A percentile compares a stretch with the other conserved stretches of the same genome.
These are phyloP conservation scores for Meandrina meandrites DNA, from an alignment of 92 coral and sea anemone species.

Conservation along the genomic window DNA sequence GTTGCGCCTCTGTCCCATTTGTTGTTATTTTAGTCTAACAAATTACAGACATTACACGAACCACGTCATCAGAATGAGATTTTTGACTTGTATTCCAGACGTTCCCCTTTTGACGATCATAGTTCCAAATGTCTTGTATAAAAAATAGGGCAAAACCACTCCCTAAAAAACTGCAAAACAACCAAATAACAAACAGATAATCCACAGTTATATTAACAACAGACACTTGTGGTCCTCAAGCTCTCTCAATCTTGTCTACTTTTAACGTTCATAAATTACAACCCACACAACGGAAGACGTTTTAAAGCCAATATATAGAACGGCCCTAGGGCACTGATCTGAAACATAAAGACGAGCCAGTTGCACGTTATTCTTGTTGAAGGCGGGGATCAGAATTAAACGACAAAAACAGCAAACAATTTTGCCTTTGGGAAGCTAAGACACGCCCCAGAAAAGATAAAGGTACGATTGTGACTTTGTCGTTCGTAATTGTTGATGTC, in stretches of 20 bases:
- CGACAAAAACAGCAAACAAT: background rate
- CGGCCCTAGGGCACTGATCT: background rate
- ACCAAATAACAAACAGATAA: background rate
- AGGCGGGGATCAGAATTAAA: constrained; percentile 18
- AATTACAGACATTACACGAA: background rate
- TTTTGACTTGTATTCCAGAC: background rate
- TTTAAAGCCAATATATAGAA: background rate
- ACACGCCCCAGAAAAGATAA: background rate
- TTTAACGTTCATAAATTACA: background rate
- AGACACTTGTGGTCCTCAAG: background rate
- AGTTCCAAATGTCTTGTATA: background rate
- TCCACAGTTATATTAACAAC: background rate
- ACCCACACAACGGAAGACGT: background rate
- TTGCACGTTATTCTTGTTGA: background rate
- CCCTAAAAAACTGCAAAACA: background rate
- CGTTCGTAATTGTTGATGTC: background rate
- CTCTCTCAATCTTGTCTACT: background rate
- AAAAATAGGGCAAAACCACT: background rate
- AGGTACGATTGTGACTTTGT: background rate
- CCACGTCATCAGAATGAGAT: background rate
- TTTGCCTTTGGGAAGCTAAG: background rate
- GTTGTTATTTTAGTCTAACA: background rate
- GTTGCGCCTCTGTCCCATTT: background rate
- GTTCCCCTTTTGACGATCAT: background rate
- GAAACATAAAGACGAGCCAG: background rate